A percentile compares a stretch with the other conserved stretches of the same genome.
Conservation (phyloP, 2,888 invertebrate genomes). For the Cordilura impudica region DNA sequence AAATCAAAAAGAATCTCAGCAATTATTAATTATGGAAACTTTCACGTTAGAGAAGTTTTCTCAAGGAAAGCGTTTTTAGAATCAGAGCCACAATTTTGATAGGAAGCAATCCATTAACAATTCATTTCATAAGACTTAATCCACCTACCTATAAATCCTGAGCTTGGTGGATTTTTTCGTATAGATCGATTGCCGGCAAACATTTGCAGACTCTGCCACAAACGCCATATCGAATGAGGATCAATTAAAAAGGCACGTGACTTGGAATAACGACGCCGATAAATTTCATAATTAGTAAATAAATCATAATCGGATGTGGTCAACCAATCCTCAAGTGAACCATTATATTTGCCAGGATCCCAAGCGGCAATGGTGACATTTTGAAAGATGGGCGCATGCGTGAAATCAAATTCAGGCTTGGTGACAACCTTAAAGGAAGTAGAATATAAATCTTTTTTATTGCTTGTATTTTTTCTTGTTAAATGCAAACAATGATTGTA, state of each 20-base stretch:
- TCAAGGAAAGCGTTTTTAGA: no score
- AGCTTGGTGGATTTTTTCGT: slow-evolving; percentile 89
- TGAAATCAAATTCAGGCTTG: slow-evolving; percentile 86
- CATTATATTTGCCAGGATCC: slow-evolving; percentile 90
- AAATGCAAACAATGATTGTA: slow-evolving; percentile 2
- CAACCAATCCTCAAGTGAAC: slow-evolving; percentile 85
- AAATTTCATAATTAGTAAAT: slow-evolving; percentile 86
- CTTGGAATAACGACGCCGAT: slow-evolving; percentile 81
- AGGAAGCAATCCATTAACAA: no score
- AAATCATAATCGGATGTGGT: slow-evolving; percentile 87
- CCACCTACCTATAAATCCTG: slow-evolving; percentile 87
- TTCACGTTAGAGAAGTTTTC: no score
- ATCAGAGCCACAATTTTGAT: no score
- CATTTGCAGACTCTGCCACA: slow-evolving; percentile 88
- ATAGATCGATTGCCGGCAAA: slow-evolving; percentile 83
- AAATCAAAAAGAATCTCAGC: background rate
- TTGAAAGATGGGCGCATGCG: slow-evolving; percentile 83
- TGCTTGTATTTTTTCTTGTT: background rate
- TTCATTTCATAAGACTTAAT: background rate
- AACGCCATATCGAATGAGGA: slow-evolving; percentile 86
- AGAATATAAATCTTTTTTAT: slow-evolving; percentile 22
- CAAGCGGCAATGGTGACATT: slow-evolving; percentile 87
- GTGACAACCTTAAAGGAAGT: slow-evolving; percentile 81
- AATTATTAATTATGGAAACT: background rate
- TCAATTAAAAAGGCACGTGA: slow-evolving; percentile 86